Conservation (phyloP, 2,113 vertebrate genomes). For the Pedionomus torquatus region DNA sequence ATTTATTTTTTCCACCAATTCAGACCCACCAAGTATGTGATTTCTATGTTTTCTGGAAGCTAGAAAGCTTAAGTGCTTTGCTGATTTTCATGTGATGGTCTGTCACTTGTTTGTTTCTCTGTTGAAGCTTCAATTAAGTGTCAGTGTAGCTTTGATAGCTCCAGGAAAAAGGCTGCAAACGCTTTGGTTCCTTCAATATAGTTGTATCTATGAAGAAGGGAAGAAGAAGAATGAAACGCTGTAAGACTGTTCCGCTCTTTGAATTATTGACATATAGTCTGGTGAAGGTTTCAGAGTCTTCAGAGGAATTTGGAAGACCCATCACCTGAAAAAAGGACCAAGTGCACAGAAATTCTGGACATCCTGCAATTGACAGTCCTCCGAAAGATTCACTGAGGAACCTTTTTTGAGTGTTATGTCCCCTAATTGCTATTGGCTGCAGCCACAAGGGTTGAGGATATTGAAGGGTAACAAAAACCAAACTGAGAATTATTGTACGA, state of each 20-base stretch:
- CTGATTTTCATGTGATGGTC: background rate
- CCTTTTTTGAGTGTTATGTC: background rate
- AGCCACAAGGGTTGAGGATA: background rate
- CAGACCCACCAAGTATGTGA: background rate
- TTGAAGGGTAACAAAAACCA: background rate
- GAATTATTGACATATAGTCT: background rate
- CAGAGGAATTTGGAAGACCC: background rate
- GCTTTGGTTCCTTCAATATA: conserved; percentile 81
- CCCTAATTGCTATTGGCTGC: background rate
- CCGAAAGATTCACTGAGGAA: background rate
- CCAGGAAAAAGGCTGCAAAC: conserved; percentile 77
- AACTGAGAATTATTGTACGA: background rate
- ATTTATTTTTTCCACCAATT: background rate
- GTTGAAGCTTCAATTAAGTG: background rate
- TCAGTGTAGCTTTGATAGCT: conserved; percentile 71
- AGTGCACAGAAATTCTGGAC: background rate
- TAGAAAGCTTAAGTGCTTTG: background rate
- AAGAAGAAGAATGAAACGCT: background rate
- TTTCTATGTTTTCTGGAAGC: background rate
- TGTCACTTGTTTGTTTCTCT: background rate
- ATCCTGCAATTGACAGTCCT: background rate
- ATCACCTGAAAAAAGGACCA: background rate
- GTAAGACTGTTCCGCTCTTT: background rate
- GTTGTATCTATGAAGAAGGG: conserved; percentile 68
- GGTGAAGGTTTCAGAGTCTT: background rate